Evolutionary conservation across 2,113 vertebrate species (phyloP), one percentile per base, ranked within the genome.

Genomic region (Chaetodon trifascialis): DNA sequence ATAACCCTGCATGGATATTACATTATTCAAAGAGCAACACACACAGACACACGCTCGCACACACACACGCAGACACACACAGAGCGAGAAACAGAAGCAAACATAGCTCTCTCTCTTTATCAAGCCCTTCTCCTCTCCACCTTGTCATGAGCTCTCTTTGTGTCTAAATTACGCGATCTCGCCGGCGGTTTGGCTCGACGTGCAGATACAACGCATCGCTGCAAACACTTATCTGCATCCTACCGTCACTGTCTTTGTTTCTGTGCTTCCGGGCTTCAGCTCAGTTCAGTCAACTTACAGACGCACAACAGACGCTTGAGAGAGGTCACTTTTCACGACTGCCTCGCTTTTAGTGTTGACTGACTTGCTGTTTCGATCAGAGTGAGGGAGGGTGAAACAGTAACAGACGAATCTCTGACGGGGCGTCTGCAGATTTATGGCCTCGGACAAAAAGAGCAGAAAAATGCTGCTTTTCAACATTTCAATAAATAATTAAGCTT

Each of bases 1-100:
- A 93, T 93, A 93, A 69, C 76, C 83, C 75, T 86, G 72, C 71
- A 88, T 88, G 54, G 82, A 75, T 86, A 66, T 85, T 89, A 79
- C 83, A 92, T 91, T 83, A 93, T 89, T 83, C 63, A 90, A 46
- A 77, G 66, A 84, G 58, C 75, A 71, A 81, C 17, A 85, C n/a
- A 86, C 11, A 73, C 25, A 34, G 23, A 66, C 5, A 30, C 30
- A 30, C 30, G 3, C 30, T 2, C 30, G 3, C 30, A 30, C 30
- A 30, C 30, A 30, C 30, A 30, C 30, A 30, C 30, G 30, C 30
- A 30, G 2, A 30, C 30, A 30, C 30, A 30, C n/a, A n/a, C n/a
- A n/a, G n/a, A n/a, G n/a, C n/a, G n/a, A n/a, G n/a, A n/a, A n/a
- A n/a, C n/a, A n/a, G n/a, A 25, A 60, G 59, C 15, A 49, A 12